Evolutionary conservation across 2,888 invertebrate species (phyloP).

Genomic region (Lochmaea capreae): DNA sequence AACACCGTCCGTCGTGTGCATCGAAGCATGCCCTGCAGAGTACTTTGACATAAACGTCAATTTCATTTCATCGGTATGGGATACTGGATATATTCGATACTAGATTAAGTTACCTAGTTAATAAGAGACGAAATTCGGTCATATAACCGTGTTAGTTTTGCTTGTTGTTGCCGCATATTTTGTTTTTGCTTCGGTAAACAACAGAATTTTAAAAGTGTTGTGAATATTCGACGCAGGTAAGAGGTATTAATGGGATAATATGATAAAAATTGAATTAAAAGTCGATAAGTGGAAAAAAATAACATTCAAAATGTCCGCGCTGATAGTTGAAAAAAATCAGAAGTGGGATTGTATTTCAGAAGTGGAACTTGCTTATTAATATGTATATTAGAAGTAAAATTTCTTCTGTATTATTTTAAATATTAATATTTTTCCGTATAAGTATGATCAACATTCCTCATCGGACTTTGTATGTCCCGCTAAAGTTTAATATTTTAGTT

Average conservation of each 20-base stretch:
- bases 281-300: too few relatives aligned
- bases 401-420: too few relatives aligned
- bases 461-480: too few relatives aligned
- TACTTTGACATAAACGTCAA: conserved; percentile 57
- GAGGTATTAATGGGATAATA: neutral
- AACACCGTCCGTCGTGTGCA: conserved; percentile 27
- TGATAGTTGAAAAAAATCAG: too few relatives aligned
- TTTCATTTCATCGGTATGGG: conserved; percentile 39
- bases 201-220: conserved; percentile 16
- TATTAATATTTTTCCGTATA: too few relatives aligned
- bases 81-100: conserved; percentile 51
- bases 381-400: too few relatives aligned
- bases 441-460: too few relatives aligned
- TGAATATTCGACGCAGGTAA: neutral
- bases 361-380: too few relatives aligned
- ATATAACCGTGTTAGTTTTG: conserved; percentile 59
- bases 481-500: too few relatives aligned
- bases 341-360: too few relatives aligned
- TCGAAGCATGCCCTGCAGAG: conserved; percentile 25
- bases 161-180: conserved; percentile 46
- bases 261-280: neutral
- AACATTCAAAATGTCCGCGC: too few relatives aligned
- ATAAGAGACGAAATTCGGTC: conserved; percentile 58
- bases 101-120: conserved; percentile 60
- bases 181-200: conserved; percentile 35